A percentile compares a stretch with the other conserved stretches of the same genome.
phyloP scores from a whole-genome alignment of 2,888 invertebrate species.

The Drosophila cognata region DNA sequence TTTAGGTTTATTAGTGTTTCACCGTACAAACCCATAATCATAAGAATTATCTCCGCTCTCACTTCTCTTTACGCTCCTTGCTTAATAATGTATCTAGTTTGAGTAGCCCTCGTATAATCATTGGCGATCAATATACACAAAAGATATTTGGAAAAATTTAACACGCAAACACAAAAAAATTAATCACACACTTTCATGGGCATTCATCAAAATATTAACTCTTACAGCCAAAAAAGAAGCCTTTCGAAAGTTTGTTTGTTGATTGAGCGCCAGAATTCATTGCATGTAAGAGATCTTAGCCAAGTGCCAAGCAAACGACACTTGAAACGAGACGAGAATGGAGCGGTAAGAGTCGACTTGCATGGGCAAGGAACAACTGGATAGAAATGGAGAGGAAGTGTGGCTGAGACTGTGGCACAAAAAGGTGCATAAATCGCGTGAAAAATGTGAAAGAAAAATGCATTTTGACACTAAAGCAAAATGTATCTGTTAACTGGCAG shows the following conservation, averaged over 20 bases:
- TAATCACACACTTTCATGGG: conserved; percentile 41
- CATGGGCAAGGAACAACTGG: conserved; percentile 34
- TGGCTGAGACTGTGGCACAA: conserved; percentile 23
- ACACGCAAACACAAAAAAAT: conserved; percentile 5
- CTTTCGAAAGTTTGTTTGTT: conserved; percentile 63
- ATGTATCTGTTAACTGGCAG: conserved; percentile 48
- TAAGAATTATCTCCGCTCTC: not conserved
- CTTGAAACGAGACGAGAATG: conserved; percentile 33
- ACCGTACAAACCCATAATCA: not conserved
- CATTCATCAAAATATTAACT: conserved; percentile 73
- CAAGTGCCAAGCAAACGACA: conserved; percentile 41
- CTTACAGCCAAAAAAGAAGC: conserved; percentile 68
- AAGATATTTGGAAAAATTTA: not conserved
- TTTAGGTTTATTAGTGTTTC: not conserved
- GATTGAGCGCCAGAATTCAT: conserved; percentile 58
- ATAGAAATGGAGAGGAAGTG: conserved; percentile 51
- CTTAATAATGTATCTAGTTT: not conserved
- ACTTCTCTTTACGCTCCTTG: not conserved
- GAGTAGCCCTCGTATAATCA: not conserved
- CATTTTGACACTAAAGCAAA: conserved; percentile 74
- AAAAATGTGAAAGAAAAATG: conserved; percentile 79
- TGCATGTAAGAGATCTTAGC: conserved; percentile 58
- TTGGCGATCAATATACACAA: not conserved
- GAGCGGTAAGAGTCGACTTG: conserved; percentile 28
- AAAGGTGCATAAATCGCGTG: conserved; percentile 75